Evolutionary conservation across 2,888 invertebrate genomes (phyloP).

Genomic region (Harpalus rubripes): DNA sequence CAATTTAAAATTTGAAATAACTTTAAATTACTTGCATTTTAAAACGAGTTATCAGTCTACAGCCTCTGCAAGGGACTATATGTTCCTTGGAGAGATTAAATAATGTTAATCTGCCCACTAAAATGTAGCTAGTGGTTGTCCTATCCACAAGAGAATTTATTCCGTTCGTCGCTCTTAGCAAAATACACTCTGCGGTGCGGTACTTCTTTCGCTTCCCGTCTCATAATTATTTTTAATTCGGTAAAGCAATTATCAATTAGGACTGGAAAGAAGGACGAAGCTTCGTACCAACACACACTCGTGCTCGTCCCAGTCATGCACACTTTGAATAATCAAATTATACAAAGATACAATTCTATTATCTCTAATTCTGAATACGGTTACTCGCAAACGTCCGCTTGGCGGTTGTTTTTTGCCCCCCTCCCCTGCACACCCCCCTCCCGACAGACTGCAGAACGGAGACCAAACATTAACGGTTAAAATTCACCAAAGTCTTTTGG

Average conservation of each 20-base stretch:
- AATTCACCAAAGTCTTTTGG: constrained; percentile 62
- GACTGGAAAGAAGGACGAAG: constrained; percentile 61
- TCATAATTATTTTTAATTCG: constrained; percentile 67
- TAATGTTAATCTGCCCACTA: not conserved
- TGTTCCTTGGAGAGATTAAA: not conserved
- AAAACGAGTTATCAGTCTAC: too few species aligned
- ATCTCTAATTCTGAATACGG: constrained; percentile 65
- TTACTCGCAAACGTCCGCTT: constrained; percentile 61
- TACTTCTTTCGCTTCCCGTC: constrained; percentile 58
- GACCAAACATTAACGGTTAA: constrained; percentile 64
- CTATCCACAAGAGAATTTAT: not conserved
- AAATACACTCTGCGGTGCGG: constrained; percentile 40
- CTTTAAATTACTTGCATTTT: too few species aligned
- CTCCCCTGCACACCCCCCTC: not conserved
- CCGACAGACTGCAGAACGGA: constrained; percentile 18
- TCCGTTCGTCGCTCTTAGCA: constrained; percentile 9
- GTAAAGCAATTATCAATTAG: constrained; percentile 66
- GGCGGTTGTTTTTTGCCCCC: constrained; percentile 58
- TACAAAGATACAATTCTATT: constrained; percentile 66
- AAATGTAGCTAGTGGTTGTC: not conserved
- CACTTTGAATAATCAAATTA: constrained; percentile 66
- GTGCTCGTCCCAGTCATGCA: constrained; percentile 56
- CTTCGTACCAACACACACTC: constrained; percentile 44
- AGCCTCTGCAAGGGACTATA: not conserved
- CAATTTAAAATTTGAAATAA: too few species aligned